Percentiles rank a stretch among this genome's conserved stretches.
Conservation (phyloP, 2,797 vertebrate genomes). For the Paguma larvata region DNA sequence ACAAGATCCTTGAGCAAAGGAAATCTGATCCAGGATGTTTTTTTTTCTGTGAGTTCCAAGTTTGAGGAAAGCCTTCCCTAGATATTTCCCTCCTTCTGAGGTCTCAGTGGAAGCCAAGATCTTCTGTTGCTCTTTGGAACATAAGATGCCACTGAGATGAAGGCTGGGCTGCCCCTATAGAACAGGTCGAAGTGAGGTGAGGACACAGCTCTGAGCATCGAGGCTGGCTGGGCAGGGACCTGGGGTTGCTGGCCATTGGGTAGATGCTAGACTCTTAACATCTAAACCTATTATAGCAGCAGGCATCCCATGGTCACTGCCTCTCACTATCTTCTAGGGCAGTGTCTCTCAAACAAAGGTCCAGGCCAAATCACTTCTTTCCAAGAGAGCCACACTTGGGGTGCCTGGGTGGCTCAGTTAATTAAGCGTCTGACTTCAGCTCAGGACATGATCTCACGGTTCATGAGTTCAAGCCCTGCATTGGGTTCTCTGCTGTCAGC, state of each 20-base stretch:
- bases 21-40: conserved; percentile 78
- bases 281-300: not conserved
- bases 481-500: no score
- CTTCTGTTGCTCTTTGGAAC: conserved; percentile 44
- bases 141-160: not conserved
- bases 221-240: not conserved
- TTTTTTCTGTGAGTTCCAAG: conserved; percentile 60
- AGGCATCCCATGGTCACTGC: accelerated
- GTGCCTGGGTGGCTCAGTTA: no score
- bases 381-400: not conserved
- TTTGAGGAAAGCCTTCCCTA: conserved; percentile 35
- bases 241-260: not conserved
- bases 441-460: no score
- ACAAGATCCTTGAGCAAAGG: conserved; percentile 59
- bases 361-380: not conserved
- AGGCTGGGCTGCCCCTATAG: not conserved
- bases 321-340: not conserved
- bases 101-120: not conserved
- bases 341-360: not conserved
- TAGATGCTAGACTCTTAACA: not conserved
- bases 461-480: no score
- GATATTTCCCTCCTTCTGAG: not conserved
- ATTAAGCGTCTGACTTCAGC: no score
- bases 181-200: not conserved
- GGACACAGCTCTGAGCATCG: not conserved